Base-by-base conservation (phyloP, 2,888 invertebrate genomes). In the Boloria selene region DNA sequence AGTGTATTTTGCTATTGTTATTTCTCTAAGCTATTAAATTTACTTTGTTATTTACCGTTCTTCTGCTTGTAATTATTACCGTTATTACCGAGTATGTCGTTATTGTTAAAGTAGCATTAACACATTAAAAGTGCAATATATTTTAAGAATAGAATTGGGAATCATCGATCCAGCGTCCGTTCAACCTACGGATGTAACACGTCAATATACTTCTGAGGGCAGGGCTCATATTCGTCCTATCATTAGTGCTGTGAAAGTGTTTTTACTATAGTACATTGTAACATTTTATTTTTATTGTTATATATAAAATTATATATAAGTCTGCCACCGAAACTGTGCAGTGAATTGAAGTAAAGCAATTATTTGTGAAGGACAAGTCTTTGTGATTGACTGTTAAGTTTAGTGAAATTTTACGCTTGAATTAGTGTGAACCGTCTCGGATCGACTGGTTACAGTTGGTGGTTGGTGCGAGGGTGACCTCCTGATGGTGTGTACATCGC, bases 401-500 rank as follows among this genome's bases (percentile, higher is more conserved):
- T 47, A 17, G 74, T 69, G 79, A 80, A 76, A 75, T 73, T 10
- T 72, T 68, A 70, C 72, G 74, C 68, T 72, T 71, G 70, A 72
- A 73, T 73, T 76, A 70, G 71, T 74, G 74, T 73, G 73, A 73
- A 70, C 72, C 73, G 80, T 75, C 79, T 74, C 69, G 73, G 71
- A 82, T 82, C 78, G 75, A 70, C 78, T 84, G 82, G 79, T 88
- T 91, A 83, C 89, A 90, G 92, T 90, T 90, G 92, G 89, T 90
- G 89, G 88, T 89, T 84, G 80, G 87, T 82, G 85, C 79, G 88
- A 87, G 88, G 90, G 91, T 91, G 85, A 83, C 79, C 90, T 88
- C 91, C 90, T 92, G 87, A 97, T 97, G 97, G 96, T 96, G 96
- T 96, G 95, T 96, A 96, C 96, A 95, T 95, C 96, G 96, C 97